A percentile compares a stretch with the other conserved stretches of the same genome.
These are phyloP conservation scores for Alitta virens DNA, from an alignment of 2,888 invertebrate species.

Conservation along the genomic window DNA sequence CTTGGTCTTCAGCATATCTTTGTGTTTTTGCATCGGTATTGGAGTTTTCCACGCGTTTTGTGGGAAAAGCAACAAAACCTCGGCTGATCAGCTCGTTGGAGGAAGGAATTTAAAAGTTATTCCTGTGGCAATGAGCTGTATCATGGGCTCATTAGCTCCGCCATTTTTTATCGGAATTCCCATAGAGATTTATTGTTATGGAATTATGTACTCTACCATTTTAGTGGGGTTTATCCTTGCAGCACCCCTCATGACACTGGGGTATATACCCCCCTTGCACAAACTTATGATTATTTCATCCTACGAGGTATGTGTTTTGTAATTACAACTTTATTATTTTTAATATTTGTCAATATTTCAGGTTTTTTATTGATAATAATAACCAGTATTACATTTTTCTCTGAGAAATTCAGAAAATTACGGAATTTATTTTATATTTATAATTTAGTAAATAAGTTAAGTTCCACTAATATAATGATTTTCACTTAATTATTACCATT, in stretches of 20 bases:
- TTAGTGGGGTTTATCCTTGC: slow-evolving; percentile 44
- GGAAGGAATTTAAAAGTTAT: slow-evolving; percentile 32
- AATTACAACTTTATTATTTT: no score
- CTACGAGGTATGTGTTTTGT: slow-evolving; percentile 26
- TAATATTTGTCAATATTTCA: no score
- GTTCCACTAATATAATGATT: no score
- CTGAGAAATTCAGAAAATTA: no score
- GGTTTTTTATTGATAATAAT: no score
- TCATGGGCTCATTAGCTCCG: slow-evolving; percentile 54
- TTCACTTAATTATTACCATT: no score
- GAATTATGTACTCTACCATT: slow-evolving; percentile 50
- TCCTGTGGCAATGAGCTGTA: slow-evolving; percentile 47
- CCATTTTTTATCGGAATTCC: slow-evolving; percentile 52
- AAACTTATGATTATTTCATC: slow-evolving; percentile 23
- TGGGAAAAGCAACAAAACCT: slow-evolving; percentile 12
- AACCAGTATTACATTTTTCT: no score
- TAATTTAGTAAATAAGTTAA: no score
- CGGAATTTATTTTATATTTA: no score
- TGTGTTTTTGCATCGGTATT: slow-evolving; percentile 36
- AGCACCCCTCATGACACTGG: slow-evolving; percentile 34
- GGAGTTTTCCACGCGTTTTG: slow-evolving; percentile 37
- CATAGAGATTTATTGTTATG: slow-evolving; percentile 52
- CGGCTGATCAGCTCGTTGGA: neutral
- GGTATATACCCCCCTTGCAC: slow-evolving; percentile 28
- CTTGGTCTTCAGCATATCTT: slow-evolving; percentile 35